A percentile compares a stretch with the other conserved stretches of the same genome.
These are phyloP conservation scores for Tetranychus truncatus DNA, from an alignment of 2,888 invertebrate genomes.

Conservation along the genomic window DNA sequence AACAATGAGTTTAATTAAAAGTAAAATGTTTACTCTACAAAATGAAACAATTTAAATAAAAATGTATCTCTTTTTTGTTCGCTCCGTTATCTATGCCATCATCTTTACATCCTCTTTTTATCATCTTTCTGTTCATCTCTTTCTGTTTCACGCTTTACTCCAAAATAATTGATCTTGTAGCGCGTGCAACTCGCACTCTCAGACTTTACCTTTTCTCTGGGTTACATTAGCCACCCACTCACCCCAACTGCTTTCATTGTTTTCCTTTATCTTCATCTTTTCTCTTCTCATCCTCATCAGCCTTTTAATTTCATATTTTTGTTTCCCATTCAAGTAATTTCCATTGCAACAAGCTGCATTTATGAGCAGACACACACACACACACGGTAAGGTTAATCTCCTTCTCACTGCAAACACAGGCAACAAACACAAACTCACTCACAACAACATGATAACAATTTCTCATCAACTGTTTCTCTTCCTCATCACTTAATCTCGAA, in stretches of 20 bases:
- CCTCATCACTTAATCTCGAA: too few species aligned
- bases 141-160: not conserved
- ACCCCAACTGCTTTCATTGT: not conserved
- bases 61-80: not conserved
- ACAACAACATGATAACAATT: too few species aligned
- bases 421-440: too few species aligned
- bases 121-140: not conserved
- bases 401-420: not conserved
- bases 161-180: not conserved
- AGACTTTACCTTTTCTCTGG: not conserved
- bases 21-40: too few species aligned
- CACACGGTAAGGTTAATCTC: not conserved
- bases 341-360: not conserved
- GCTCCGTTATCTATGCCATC: not conserved
- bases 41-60: too few species aligned
- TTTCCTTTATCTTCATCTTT: not conserved
- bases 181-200: constrained; percentile 1
- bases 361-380: not conserved
- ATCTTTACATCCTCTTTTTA: not conserved
- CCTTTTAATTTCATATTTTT: not conserved
- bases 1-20: too few species aligned
- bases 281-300: not conserved
- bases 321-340: not conserved
- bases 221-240: too few species aligned
- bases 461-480: too few species aligned